phyloP scores from a whole-genome alignment of 2,888 invertebrate genomes.

The Luffia ferchaultella region DNA sequence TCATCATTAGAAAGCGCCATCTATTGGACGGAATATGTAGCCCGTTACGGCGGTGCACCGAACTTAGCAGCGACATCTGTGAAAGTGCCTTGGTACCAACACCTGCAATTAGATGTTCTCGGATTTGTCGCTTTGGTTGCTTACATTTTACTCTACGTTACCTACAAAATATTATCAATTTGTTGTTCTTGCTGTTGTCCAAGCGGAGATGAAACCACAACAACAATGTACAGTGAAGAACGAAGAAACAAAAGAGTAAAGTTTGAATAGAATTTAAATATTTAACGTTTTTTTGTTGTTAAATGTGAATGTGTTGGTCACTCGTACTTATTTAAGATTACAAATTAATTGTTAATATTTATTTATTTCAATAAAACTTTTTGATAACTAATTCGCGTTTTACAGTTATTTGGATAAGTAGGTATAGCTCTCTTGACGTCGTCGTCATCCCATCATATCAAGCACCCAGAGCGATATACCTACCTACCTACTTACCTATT shows the following conservation, averaged over 20 bases:
- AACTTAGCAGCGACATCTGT: constrained; percentile 41
- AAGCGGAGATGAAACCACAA: constrained; percentile 20
- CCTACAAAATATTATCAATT: constrained; percentile 41
- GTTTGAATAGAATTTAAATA: constrained; percentile 34
- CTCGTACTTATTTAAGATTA: neutral
- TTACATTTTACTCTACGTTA: constrained; percentile 34
- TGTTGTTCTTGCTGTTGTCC: constrained; percentile 33
- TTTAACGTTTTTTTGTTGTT: neutral
- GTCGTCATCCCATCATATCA: too few relatives aligned
- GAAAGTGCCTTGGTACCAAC: constrained; percentile 39
- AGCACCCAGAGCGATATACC: too few relatives aligned
- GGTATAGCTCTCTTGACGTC: too few relatives aligned
- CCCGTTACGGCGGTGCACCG: constrained; percentile 48
- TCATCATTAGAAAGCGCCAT: constrained; percentile 61
- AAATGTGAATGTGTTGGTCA: neutral
- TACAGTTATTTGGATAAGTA: too few relatives aligned
- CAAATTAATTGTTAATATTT: neutral
- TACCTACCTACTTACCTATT: too few relatives aligned
- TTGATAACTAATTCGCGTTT: neutral
- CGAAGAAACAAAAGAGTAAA: constrained; percentile 45
- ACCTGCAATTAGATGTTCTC: constrained; percentile 47
- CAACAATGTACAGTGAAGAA: constrained; percentile 27
- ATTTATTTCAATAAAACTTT: neutral
- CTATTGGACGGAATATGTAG: constrained; percentile 68
- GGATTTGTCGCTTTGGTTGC: constrained; percentile 39